Evolutionary conservation across 2,113 vertebrate species (phyloP), one percentile per base, ranked within the genome.

Genomic region (Ceuthmochares aereus): DNA sequence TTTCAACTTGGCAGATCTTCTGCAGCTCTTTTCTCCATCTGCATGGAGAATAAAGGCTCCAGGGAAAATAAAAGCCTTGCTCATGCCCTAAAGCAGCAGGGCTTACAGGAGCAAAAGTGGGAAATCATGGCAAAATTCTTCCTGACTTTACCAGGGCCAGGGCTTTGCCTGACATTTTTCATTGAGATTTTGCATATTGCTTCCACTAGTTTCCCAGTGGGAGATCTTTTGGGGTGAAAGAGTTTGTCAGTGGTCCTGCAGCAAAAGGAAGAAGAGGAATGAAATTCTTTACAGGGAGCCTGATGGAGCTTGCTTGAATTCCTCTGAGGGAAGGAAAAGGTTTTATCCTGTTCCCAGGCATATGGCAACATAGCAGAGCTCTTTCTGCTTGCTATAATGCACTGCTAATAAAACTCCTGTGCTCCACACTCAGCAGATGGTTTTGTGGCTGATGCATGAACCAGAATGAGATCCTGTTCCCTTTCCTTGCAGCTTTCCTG

Each of bases 381-480:
- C 42, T 87, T 92, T 94, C 91, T 96, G 94, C 87, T 93, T 59
- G 68, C 51, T 80, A 1, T 93, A 94, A 93, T 82, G 87, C 34
- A 40, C 4, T 22, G 76, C 83, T 90, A 90, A 95, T 95, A 96
- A 95, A 96, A 95, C 66, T 95, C 69, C 91, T 2, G 42, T 75
- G 69, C 85, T 82, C 80, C 86, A 72, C 43, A 18, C 77, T 69
- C 70, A 64, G 62, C 93, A 96, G 87, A 87, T 91, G 85, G 89
- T 80, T 94, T 93, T 97, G 88, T 75, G 72, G 76, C 88, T 93
- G 92, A 91, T 87, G 86, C 82, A 85, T 20, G 78, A 92, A 93
- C 43, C 90, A 96, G 90, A 89, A 77, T 49, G 47, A 75, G 83
- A 87, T 93, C 84, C 69, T 70, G 34, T 91, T 95, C 86, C 80